A percentile compares a stretch with the other conserved stretches of the same genome.
Evolutionary conservation across 2,113 vertebrate species (phyloP).

Genomic region (Alosa alosa): DNA sequence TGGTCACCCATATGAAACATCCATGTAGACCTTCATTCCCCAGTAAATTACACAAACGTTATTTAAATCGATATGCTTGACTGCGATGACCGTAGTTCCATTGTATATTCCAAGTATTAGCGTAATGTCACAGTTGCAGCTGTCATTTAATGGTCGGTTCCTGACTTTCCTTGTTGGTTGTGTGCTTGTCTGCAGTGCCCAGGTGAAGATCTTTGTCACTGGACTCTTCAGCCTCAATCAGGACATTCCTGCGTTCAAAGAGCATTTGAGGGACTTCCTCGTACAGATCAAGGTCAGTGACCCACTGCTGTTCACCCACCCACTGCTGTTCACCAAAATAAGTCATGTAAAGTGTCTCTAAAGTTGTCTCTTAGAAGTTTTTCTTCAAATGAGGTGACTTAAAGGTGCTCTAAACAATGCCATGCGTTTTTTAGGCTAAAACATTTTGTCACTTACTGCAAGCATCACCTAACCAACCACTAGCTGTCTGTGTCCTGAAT

Average conservation of each 20-base stretch:
- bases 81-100: background rate
- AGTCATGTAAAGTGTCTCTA: no score
- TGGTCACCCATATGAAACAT: no score
- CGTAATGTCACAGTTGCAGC: background rate
- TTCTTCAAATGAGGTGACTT: no score
- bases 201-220: conserved; percentile 99
- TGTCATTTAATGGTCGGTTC: background rate
- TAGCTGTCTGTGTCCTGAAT: no score
- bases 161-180: background rate
- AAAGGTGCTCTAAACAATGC: no score
- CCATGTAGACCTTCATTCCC: background rate
- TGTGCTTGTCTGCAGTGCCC: conserved; percentile 76
- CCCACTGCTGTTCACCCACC: background rate
- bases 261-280: conserved; percentile 96
- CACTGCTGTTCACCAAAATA: background rate
- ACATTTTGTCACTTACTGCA: no score
- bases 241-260: conserved; percentile 99
- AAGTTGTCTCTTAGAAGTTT: no score
- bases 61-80: background rate
- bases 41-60: background rate
- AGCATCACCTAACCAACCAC: no score
- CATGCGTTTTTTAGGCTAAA: no score
- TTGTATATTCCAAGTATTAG: no score
- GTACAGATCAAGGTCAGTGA: conserved; percentile 93
- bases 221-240: conserved; percentile 99